These are phyloP conservation scores for Philonicus albiceps DNA, from an alignment of 2,888 invertebrate species.

Conservation along the genomic window DNA sequence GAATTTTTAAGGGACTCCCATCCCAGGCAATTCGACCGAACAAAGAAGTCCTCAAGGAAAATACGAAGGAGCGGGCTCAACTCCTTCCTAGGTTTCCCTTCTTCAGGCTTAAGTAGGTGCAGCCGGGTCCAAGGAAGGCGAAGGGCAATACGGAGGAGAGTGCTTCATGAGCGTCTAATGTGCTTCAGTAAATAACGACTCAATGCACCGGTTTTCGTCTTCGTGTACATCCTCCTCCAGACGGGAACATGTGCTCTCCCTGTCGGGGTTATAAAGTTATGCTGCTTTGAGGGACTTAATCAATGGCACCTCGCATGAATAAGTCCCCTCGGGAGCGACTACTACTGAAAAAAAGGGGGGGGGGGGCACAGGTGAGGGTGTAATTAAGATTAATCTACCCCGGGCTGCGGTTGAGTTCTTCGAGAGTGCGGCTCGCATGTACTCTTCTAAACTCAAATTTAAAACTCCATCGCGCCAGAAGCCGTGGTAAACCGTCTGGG, in stretches of 20 bases:
- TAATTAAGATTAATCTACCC: not conserved
- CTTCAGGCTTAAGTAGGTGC: not conserved
- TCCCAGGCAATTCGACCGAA: not conserved
- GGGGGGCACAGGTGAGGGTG: not conserved
- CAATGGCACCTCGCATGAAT: slow-evolving; percentile 20
- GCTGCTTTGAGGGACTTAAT: slow-evolving; percentile 2
- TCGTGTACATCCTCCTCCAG: not conserved
- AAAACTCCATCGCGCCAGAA: not conserved
- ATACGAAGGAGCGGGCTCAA: not conserved
- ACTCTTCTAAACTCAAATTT: not conserved
- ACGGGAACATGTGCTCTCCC: slow-evolving; percentile 6
- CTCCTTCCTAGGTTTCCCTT: not conserved
- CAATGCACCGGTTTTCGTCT: not conserved
- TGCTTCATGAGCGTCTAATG: not conserved
- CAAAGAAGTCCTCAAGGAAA: not conserved
- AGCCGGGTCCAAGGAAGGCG: not conserved
- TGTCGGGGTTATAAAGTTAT: slow-evolving; percentile 11
- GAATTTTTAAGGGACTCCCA: slow-evolving; percentile 11
- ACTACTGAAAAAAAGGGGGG: too few species aligned
- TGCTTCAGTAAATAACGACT: slow-evolving; percentile 8
- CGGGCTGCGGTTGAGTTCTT: not conserved
- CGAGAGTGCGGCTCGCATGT: too few species aligned
- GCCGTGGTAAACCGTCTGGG: not conserved
- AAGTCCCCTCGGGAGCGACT: not conserved
- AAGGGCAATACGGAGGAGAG: not conserved